A percentile compares a stretch with the other conserved stretches of the same genome.
phyloP scores from a whole-genome alignment of 2,113 vertebrate species.

The Uria lomvia region DNA sequence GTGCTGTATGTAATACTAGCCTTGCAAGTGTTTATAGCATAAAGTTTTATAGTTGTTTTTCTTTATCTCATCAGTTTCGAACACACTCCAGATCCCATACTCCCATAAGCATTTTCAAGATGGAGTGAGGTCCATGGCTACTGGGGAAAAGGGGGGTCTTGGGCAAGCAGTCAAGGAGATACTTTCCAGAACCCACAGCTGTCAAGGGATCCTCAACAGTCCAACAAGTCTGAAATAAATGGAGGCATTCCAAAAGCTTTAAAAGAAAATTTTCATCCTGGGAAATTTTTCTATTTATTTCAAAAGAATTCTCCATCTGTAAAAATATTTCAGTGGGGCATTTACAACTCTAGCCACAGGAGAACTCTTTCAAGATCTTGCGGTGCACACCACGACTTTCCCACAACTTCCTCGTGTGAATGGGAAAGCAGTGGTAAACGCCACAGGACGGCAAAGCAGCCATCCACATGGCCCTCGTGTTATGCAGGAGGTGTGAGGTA shows the following conservation, averaged over 20 bases:
- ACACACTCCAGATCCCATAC: conserved; percentile 44
- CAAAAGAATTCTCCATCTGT: conserved; percentile 71
- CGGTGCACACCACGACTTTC: background rate
- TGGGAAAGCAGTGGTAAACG: background rate
- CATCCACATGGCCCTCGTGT: background rate
- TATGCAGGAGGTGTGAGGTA: background rate
- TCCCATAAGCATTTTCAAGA: conserved; percentile 60
- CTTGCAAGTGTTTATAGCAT: conserved; percentile 50
- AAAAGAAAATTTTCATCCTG: conserved; percentile 65
- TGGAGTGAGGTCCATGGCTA: conserved; percentile 61
- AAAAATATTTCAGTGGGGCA: conserved; percentile 65
- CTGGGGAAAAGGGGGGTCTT: conserved; percentile 46
- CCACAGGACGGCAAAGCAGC: background rate
- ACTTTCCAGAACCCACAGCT: conserved; percentile 66
- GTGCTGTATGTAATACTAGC: conserved; percentile 3
- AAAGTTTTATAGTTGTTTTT: conserved; percentile 64
- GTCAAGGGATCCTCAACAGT: conserved; percentile 65
- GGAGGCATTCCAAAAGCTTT: conserved; percentile 65
- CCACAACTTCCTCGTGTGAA: conserved; percentile 24
- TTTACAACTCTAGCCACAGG: conserved; percentile 49
- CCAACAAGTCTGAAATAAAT: conserved; percentile 62
- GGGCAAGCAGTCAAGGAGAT: conserved; percentile 55
- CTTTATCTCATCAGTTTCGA: conserved; percentile 64
- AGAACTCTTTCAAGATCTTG: conserved; percentile 58
- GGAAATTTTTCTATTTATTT: conserved; percentile 69